Evolutionary conservation across 2,888 invertebrate genomes (phyloP).

Genomic region (Metellina segmentata): DNA sequence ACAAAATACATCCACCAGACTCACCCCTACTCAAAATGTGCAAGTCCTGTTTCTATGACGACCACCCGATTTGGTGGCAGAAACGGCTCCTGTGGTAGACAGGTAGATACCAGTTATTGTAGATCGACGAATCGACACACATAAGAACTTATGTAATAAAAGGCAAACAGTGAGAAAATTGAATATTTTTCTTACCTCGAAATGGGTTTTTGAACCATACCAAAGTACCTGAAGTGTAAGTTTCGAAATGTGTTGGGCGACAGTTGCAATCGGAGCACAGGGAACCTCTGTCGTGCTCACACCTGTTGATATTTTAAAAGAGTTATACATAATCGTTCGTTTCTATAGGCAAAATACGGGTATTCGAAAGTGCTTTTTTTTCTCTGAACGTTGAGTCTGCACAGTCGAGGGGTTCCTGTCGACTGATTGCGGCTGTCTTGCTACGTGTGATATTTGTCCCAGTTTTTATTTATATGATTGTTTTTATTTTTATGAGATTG

Average conservation of each 20-base stretch:
- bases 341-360: conserved; percentile 45
- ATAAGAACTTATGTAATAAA: background rate
- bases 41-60: too few species aligned
- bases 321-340: background rate
- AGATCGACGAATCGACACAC: background rate
- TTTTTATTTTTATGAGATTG: conserved; percentile 55
- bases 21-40: too few species aligned
- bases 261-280: background rate
- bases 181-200: background rate
- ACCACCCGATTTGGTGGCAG: too few species aligned
- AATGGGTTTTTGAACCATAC: conserved; percentile 17
- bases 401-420: background rate
- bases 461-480: conserved; percentile 58
- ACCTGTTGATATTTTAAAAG: background rate
- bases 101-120: background rate
- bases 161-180: background rate
- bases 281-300: too few species aligned
- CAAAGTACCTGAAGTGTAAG: conserved; percentile 20
- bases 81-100: too few species aligned
- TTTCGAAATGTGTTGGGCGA: background rate
- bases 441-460: conserved; percentile 56
- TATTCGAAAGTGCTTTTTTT: conserved; percentile 29
- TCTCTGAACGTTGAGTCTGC: background rate
- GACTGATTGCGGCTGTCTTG: conserved; percentile 3
- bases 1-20: too few species aligned